Conservation (phyloP, 1,140 invertebrate genomes). For the Heliothis subflexa region DNA sequence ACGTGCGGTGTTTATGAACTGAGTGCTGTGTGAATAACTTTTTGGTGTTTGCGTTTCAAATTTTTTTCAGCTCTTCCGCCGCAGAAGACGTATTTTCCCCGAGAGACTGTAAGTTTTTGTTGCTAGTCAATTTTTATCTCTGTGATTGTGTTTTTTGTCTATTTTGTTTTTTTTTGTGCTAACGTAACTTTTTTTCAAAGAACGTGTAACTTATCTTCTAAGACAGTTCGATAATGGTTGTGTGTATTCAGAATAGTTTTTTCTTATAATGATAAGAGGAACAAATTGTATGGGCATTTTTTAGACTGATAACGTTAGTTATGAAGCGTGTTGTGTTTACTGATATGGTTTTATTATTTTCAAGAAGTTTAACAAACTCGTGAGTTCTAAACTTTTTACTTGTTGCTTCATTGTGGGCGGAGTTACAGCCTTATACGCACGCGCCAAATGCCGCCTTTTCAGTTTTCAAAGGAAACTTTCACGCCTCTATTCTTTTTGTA, state of each 20-base stretch:
- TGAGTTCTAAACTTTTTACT: conserved; percentile 47
- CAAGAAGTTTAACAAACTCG: not conserved
- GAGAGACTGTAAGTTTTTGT: conserved; percentile 55
- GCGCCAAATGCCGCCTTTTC: conserved; percentile 54
- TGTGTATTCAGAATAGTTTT: conserved; percentile 38
- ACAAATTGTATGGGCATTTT: conserved; percentile 41
- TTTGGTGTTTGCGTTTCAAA: conserved; percentile 51
- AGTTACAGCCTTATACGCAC: conserved; percentile 59
- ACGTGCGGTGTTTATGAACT: conserved; percentile 63
- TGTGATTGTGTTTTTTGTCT: conserved; percentile 20
- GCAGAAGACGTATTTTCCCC: conserved; percentile 8
- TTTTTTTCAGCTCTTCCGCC: conserved; percentile 12
- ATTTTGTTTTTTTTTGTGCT: conserved; percentile 8
- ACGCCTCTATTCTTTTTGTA: conserved; percentile 14
- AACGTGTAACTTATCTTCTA: conserved; percentile 28
- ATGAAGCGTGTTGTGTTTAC: conserved; percentile 3
- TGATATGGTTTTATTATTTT: conserved; percentile 31
- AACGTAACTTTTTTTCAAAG: conserved; percentile 22
- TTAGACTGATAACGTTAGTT: conserved; percentile 31
- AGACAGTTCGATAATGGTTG: conserved; percentile 29
- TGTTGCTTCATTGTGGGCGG: conserved; percentile 64
- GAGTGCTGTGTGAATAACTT: conserved; percentile 70
- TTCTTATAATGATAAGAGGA: conserved; percentile 41
- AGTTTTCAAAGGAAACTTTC: conserved; percentile 16
- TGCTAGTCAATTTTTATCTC: conserved; percentile 28